Conservation (phyloP, 2,888 invertebrate genomes). For the Candidula unifasciata region DNA sequence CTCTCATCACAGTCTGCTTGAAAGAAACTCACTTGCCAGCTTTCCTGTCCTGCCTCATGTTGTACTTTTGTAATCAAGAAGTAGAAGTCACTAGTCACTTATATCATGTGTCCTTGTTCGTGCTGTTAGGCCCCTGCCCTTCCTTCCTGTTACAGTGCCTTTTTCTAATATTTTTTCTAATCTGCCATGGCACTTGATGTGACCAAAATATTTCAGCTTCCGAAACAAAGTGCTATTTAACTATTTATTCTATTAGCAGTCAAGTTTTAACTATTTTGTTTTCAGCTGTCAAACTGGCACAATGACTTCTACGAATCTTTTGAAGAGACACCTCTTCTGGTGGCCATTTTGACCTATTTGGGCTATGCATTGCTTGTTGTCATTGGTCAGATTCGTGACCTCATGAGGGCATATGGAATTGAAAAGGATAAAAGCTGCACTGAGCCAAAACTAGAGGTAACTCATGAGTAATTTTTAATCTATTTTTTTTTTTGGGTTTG, state of each 20-base stretch:
- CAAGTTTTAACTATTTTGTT: not conserved
- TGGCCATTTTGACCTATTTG: slow-evolving; percentile 89
- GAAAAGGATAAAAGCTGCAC: slow-evolving; percentile 75
- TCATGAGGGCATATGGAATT: slow-evolving; percentile 82
- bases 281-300: slow-evolving; percentile 55
- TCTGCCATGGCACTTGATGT: no score
- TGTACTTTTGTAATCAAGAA: no score
- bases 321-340: slow-evolving; percentile 88
- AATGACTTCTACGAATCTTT: slow-evolving; percentile 72
- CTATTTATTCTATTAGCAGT: not conserved
- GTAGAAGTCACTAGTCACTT: no score
- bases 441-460: slow-evolving; percentile 72
- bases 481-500: no score
- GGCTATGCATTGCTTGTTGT: slow-evolving; percentile 95
- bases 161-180: not conserved
- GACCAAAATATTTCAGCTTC: no score
- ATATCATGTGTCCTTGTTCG: no score
- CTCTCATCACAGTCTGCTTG: no score
- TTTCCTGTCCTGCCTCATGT: no score
- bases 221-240: no score
- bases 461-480: not conserved
- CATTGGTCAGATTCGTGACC: slow-evolving; percentile 94
- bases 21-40: no score
- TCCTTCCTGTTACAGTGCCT: no score
- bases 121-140: no score